Evolutionary conservation across 2,888 invertebrate genomes (phyloP).

Genomic region (Ceramica pisi): DNA sequence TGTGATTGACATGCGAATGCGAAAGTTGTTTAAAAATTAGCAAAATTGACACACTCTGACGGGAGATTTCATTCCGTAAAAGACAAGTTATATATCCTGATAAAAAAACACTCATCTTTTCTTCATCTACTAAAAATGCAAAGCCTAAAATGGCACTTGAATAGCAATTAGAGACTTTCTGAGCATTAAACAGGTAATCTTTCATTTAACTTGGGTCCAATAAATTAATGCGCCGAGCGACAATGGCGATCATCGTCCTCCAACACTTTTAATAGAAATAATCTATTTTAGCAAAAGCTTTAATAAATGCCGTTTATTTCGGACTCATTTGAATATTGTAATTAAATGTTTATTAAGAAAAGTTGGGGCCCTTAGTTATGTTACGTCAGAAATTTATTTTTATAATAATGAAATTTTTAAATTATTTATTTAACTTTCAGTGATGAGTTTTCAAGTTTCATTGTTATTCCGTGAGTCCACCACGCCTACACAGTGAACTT

Average conservation of each 20-base stretch:
- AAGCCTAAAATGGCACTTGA: slow-evolving; percentile 44
- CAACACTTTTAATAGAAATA: slow-evolving; percentile 65
- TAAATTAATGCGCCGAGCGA: slow-evolving; percentile 65
- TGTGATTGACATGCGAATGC: too few relatives aligned
- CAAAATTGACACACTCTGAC: too few relatives aligned
- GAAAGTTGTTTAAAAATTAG: too few relatives aligned
- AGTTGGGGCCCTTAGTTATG: slow-evolving; percentile 16
- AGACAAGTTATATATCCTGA: not conserved
- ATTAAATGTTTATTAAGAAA: slow-evolving; percentile 52
- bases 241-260: slow-evolving; percentile 51
- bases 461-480: not conserved
- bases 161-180: slow-evolving; percentile 46
- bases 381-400: slow-evolving; percentile 20
- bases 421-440: slow-evolving; percentile 15
- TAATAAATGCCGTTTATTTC: slow-evolving; percentile 56
- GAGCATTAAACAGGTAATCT: slow-evolving; percentile 61
- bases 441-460: slow-evolving; percentile 3
- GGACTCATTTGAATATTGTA: slow-evolving; percentile 62
- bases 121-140: slow-evolving; percentile 40
- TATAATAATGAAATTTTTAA: slow-evolving; percentile 27
- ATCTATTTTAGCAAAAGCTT: slow-evolving; percentile 64
- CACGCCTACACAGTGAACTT: not conserved
- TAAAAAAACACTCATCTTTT: not conserved
- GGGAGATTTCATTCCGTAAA: too few relatives aligned
- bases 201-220: slow-evolving; percentile 61